These are phyloP conservation scores for Spongia lamella DNA, from an alignment of 37 sponge, comb jelly and placozoan genomes.

Conservation along the genomic window DNA sequence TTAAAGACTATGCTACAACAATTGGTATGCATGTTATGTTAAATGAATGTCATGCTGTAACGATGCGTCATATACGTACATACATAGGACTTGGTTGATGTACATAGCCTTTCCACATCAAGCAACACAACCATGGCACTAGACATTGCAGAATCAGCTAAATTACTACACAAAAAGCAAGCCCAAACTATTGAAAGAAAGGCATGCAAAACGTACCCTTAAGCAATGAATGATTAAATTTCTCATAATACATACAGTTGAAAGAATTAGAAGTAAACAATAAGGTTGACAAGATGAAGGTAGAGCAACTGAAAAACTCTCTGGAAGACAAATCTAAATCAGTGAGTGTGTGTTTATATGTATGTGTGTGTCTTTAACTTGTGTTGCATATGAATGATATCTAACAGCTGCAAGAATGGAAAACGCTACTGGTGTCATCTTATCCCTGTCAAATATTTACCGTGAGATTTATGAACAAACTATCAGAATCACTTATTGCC, in stretches of 20 bases:
- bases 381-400: neutral
- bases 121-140: conserved; percentile 1
- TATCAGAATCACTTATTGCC: conserved; percentile 34
- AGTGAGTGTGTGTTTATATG: neutral
- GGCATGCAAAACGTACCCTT: neutral
- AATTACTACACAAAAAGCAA: conserved; percentile 34
- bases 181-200: neutral
- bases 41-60: neutral
- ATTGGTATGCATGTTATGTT: conserved; percentile 15
- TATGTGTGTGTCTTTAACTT: neutral
- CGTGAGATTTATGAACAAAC: conserved; percentile 25
- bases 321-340: conserved; percentile 29
- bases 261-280: conserved; percentile 4
- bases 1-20: conserved; percentile 22
- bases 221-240: too few species aligned
- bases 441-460: conserved; percentile 32
- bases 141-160: conserved; percentile 36
- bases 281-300: conserved; percentile 16
- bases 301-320: conserved; percentile 11
- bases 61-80: neutral
- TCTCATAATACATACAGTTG: neutral
- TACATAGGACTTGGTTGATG: too few species aligned
- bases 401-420: conserved; percentile 35
- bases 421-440: conserved; percentile 28
- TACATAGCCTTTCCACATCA: neutral